phyloP scores from a whole-genome alignment of 2,888 invertebrate species.

The Cosmopolites sordidus region DNA sequence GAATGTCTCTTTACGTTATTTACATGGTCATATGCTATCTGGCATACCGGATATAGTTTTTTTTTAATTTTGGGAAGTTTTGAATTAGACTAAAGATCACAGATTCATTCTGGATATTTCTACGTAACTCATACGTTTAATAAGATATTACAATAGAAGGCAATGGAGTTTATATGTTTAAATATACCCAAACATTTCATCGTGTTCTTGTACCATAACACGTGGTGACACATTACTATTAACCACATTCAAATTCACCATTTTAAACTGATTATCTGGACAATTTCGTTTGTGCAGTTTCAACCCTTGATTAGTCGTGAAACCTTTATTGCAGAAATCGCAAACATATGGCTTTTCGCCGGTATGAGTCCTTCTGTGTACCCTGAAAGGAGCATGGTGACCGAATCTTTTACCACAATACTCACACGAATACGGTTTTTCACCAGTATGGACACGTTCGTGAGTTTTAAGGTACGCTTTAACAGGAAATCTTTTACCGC shows the following conservation, averaged over 20 bases:
- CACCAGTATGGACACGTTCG: conserved; percentile 45
- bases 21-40: conserved; percentile 9
- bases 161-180: no score
- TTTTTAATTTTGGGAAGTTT: no score
- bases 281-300: conserved; percentile 50
- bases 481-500: conserved; percentile 52
- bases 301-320: conserved; percentile 54
- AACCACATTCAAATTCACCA: background rate
- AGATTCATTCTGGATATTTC: no score
- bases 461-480: conserved; percentile 38
- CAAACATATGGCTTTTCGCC: conserved; percentile 49
- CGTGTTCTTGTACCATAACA: background rate
- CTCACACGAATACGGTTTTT: conserved; percentile 42
- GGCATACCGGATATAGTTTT: no score
- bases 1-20: conserved; percentile 17
- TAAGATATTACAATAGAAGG: no score
- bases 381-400: conserved; percentile 36
- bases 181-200: no score
- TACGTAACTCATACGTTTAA: no score
- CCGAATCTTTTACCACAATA: conserved; percentile 36
- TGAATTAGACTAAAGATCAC: no score
- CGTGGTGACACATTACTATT: background rate
- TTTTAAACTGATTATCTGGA: conserved; percentile 36
- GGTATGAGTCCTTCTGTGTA: conserved; percentile 39
- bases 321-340: conserved; percentile 54